Base-by-base conservation (phyloP, 2,888 invertebrate species). In the Hirtodrosophila alboralis region DNA sequence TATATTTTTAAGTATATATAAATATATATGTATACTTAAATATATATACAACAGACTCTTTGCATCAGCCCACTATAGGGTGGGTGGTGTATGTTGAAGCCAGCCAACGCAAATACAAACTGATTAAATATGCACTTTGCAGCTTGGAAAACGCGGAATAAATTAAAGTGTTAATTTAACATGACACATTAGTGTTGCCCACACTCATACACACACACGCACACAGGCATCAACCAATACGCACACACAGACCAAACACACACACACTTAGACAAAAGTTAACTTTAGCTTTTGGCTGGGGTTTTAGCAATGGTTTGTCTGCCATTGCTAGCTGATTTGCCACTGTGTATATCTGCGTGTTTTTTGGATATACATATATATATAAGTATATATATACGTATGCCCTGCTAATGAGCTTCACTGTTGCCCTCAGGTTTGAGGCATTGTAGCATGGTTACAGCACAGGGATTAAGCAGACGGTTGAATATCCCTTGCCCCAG, bases 141-240 rank as follows among this genome's bases (percentile, higher is more conserved):
- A 75, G 72, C 63, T 49, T 69, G 68, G 71, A 70, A 71, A 78
- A 84, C 86, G 87, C 87, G 86, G 86, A 87, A 85, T 85, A 87
- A 86, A 85, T 85, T 85, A 85, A 85, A 87, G 87, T 86, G 85
- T 85, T 85, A 85, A 85, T 85, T 85, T 86, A 81, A 85, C 87
- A 85, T 85, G 85, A 85, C 85, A 87, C 87, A 85, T 85, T 87
- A 85, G 85, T 75, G 84, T 63, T 69, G 53, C 69, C 58, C 70
- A 61, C 43, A 61, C 63, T 62, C 60, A 31, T 43, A 41, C 38
- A 58, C 28, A 47, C 34, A 45, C 30, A 53, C 27, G 34, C 33
- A 28, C 48, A 30, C 64, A 40, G n/a, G n/a, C n/a, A n/a, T n/a
- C n/a, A n/a, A n/a, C n/a, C n/a, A n/a, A n/a, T n/a, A n/a, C n/a